Evolutionary conservation across 2,113 vertebrate species (phyloP), one percentile per base, ranked within the genome.

Genomic region (Channa maculata): DNA sequence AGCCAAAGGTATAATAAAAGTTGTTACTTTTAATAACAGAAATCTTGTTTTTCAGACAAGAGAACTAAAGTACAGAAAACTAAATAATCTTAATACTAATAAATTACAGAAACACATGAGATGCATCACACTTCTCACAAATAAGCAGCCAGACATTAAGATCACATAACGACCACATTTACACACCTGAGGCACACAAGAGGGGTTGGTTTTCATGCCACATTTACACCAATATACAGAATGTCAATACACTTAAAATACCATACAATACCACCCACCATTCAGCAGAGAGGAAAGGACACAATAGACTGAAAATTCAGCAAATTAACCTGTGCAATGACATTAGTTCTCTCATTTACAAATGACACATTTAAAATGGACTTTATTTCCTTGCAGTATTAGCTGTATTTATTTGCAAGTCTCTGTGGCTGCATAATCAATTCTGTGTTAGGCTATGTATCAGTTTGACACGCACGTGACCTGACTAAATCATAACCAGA

Each of bases 171-270:
- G 8, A 82, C 74, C 68, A 75, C 57, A 78, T 78, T 79, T 86
- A 89, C 88, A 88, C 89, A 90, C 86, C 86, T 83, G 85, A 91
- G 89, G 88, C 84, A 89, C 85, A 88, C 81, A 10, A 53, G 68
- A 67, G 69, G 73, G 80, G 68, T 70, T 44, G 66, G 59, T 79
- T 70, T 75, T 77, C 93, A 94, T 94, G 93, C 93, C 92, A 94
- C 91, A 84, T 79, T 89, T 89, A 93, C 82, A 89, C 77, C 72
- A 52, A 82, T 61, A 84, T 75, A 93, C 78, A 83, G 61, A 86
- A 86, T 75, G 33, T 79, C 80, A 79, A 80, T 55, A 89, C 88
- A 87, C 75, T 65, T 68, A 77, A 69, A 80, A 54, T 57, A 89
- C 67, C 80, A 41, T 14, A 87, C 87, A 60, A 75, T 53, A 85